A percentile compares a stretch with the other conserved stretches of the same genome.
phyloP scores from a whole-genome alignment of 2,113 vertebrate species.

The Psilopsiagon aymara region DNA sequence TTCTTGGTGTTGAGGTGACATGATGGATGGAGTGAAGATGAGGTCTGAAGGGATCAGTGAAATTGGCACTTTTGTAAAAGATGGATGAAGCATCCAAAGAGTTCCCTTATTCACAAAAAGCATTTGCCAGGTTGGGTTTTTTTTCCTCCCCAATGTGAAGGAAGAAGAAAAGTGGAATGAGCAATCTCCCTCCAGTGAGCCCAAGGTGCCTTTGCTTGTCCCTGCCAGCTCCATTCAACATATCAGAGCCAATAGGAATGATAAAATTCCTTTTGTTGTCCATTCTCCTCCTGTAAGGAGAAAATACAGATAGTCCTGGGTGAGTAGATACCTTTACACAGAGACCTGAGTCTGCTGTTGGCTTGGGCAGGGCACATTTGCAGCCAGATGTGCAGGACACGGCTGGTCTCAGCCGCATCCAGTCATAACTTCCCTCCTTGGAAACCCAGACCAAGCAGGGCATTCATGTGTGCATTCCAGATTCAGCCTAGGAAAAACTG shows the following conservation, averaged over 20 bases:
- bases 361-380: neutral
- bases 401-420: neutral
- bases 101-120: neutral
- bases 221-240: neutral
- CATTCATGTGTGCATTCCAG: neutral
- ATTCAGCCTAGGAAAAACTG: neutral
- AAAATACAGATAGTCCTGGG: neutral
- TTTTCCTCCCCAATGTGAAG: neutral
- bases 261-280: neutral
- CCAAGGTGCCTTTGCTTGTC: neutral
- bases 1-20: neutral
- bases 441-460: neutral
- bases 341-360: neutral
- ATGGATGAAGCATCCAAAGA: neutral
- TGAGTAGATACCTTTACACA: neutral
- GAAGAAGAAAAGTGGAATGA: neutral
- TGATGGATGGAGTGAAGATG: neutral
- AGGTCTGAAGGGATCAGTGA: neutral
- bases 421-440: neutral
- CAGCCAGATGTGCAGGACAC: neutral
- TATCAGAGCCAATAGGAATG: neutral
- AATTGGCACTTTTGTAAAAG: neutral
- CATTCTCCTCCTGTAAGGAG: neutral
- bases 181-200: neutral
- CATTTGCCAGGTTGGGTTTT: neutral